These are phyloP conservation scores for Scytalopus superciliaris DNA, from an alignment of 2,113 vertebrate species.

Conservation along the genomic window DNA sequence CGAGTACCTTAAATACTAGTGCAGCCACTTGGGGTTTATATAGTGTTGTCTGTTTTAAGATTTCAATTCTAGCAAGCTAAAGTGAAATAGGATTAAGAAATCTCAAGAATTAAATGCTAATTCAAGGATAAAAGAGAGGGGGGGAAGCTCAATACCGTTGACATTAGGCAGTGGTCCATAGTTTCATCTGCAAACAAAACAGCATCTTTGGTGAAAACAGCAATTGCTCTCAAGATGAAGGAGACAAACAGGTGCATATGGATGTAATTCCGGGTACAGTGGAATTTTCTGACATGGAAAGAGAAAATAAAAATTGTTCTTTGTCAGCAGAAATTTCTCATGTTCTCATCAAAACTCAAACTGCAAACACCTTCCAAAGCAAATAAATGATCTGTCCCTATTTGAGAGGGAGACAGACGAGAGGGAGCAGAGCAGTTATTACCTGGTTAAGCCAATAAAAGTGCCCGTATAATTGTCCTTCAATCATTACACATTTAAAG, in stretches of 20 bases:
- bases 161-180: constrained; percentile 86
- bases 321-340: neutral
- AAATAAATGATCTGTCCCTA: neutral
- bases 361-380: neutral
- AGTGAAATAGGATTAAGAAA: neutral
- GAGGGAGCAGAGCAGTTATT: neutral
- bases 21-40: neutral
- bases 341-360: neutral
- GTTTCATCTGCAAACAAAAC: constrained; percentile 86
- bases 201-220: constrained; percentile 87
- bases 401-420: neutral
- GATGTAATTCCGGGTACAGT: constrained; percentile 90
- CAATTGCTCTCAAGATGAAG: constrained; percentile 84
- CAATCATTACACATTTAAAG: neutral
- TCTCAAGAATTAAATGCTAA: neutral
- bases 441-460: neutral
- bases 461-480: neutral
- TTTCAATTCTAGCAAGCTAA: neutral
- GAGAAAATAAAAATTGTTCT: neutral
- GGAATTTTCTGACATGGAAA: constrained; percentile 81
- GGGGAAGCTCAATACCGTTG: constrained; percentile 74
- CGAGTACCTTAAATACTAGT: neutral
- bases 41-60: neutral
- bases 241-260: constrained; percentile 91
- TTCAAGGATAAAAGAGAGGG: neutral